A percentile compares a stretch with the other conserved stretches of the same genome.
phyloP scores from a whole-genome alignment of 2,888 invertebrate species.

The Hofmannophila pseudospretella region DNA sequence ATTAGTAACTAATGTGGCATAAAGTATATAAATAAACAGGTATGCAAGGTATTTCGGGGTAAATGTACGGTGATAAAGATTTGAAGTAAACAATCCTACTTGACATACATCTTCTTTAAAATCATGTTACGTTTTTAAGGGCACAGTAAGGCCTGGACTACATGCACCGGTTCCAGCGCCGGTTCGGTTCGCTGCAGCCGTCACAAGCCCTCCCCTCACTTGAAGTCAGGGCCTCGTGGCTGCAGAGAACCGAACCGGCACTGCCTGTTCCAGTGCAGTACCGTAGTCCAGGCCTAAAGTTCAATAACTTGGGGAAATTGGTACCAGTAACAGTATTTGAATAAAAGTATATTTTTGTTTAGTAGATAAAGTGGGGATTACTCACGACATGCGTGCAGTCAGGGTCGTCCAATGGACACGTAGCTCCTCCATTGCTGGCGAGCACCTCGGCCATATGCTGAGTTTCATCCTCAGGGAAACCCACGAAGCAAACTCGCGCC shows the following conservation, averaged over 20 bases:
- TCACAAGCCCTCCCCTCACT: too few relatives aligned
- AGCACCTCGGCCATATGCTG: conserved; percentile 95
- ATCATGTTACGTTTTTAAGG: not conserved
- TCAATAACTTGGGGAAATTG: too few relatives aligned
- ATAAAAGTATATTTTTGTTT: too few relatives aligned
- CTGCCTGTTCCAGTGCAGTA: too few relatives aligned
- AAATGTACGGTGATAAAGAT: conserved; percentile 38
- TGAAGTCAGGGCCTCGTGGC: too few relatives aligned
- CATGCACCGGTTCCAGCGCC: too few relatives aligned
- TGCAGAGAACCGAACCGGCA: too few relatives aligned
- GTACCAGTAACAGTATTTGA: too few relatives aligned
- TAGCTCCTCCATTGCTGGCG: conserved; percentile 89
- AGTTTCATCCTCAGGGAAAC: conserved; percentile 93
- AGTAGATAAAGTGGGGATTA: conserved; percentile 22
- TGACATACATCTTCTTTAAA: not conserved
- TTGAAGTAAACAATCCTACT: conserved; percentile 21
- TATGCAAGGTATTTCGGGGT: conserved; percentile 44
- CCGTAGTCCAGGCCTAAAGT: too few relatives aligned
- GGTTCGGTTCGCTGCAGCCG: too few relatives aligned
- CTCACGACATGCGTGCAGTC: conserved; percentile 95
- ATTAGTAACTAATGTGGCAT: conserved; percentile 54
- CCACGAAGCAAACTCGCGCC: conserved; percentile 91
- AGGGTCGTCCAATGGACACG: conserved; percentile 87
- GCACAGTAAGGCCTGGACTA: too few relatives aligned
- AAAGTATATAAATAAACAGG: conserved; percentile 49